Conservation (phyloP, 1,140 invertebrate species). For the Drosophila sp. region DNA sequence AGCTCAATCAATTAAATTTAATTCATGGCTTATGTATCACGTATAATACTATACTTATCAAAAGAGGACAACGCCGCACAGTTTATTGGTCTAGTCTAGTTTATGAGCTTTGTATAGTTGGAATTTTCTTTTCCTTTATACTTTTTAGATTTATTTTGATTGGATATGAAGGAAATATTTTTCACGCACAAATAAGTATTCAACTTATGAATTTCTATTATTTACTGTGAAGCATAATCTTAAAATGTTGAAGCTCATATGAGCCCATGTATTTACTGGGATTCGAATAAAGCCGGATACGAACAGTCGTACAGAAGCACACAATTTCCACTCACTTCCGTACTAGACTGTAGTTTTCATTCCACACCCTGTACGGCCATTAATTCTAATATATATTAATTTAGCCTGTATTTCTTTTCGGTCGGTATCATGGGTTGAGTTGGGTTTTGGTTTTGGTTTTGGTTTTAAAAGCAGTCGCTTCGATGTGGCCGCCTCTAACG, state of each 20-base stretch:
- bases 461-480: not conserved
- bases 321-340: not conserved
- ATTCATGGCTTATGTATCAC: not conserved
- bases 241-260: not conserved
- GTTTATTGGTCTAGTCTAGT: too few species aligned
- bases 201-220: not conserved
- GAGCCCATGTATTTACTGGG: slow-evolving; percentile 16
- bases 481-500: slow-evolving; percentile 17
- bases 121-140: too few species aligned
- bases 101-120: too few species aligned
- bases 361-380: slow-evolving; percentile 49
- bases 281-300: slow-evolving; percentile 11
- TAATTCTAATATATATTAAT: slow-evolving; percentile 76
- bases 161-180: too few species aligned
- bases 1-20: slow-evolving; percentile 23
- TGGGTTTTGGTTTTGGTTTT: too few species aligned
- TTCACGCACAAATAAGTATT: not conserved
- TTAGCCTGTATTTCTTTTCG: slow-evolving; percentile 70
- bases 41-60: too few species aligned
- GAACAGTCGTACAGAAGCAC: slow-evolving; percentile 24
- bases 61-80: too few species aligned
- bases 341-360: slow-evolving; percentile 5
- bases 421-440: slow-evolving; percentile 51
- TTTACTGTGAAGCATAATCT: not conserved
- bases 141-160: too few species aligned